Evolutionary conservation across 1,140 invertebrate species (phyloP), one percentile per base, ranked within the genome.

Genomic region (Diploscapter pachys): DNA sequence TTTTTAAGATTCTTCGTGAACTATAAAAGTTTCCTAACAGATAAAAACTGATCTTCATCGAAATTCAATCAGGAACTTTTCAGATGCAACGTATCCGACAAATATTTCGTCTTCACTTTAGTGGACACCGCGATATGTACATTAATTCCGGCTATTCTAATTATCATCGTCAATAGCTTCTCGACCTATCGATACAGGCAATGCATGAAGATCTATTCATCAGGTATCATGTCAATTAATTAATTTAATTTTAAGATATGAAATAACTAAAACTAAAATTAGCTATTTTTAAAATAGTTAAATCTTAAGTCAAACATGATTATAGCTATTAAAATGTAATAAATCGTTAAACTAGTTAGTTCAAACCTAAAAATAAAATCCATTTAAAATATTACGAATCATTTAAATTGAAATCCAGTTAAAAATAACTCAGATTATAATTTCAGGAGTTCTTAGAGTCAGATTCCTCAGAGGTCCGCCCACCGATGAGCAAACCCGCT

Each of bases 131-230:
- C 82, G 52, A n/a, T 85, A 9, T 85, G 83, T 57, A 85, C 82
- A 3, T 70, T 85, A 69, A 72, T 85, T n/a, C 83, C 83, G 5
- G 77, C 81, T 6, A 57, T 85, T 59, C 51, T 85, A 13, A 85
- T 85, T 49, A 80, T 85, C 66, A 65, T 85, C 0, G 83, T 85
- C 9, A 85, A 85, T 63, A 63, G 69, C n/a, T 71, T 84, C 61
- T 79, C 78, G 59, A 85, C 83, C 49, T 82, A 81, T 61, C 78
- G 83, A 51, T 85, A 85, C 70, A 72, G 80, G 5, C 81, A 85
- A 75, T 85, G 83, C 71, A 85, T 85, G 84, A 82, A 84, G 68
- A 79, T 85, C 71, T 85, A 85, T 72, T 78, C 83, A 0, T 81
- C 82, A 50, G 83, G 83, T 8, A 72, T 31, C 31, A 31, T 31